phyloP scores from a whole-genome alignment of 2,797 vertebrate species.

The Pantherophis alleghaniensis region DNA sequence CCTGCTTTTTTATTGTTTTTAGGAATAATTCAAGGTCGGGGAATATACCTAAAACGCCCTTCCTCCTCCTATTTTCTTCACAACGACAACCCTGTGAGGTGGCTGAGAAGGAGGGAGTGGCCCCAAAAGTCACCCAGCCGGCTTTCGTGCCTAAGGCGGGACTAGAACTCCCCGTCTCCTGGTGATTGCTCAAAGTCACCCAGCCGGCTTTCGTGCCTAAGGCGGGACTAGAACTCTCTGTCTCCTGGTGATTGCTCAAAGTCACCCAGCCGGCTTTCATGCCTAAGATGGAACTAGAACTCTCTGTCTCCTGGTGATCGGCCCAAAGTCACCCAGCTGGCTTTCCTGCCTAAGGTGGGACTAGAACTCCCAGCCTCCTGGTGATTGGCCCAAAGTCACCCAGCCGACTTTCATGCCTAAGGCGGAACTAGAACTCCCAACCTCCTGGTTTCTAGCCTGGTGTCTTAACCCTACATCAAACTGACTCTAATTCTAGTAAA shows the following conservation, averaged over 20 bases:
- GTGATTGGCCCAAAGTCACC: too few species aligned
- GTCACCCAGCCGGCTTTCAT: accelerated
- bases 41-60: not conserved
- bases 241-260: not conserved
- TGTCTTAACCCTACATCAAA: not conserved
- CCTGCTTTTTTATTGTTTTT: not conserved
- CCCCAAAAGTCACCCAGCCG: too few species aligned
- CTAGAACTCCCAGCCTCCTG: accelerated
- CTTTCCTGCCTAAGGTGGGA: accelerated
- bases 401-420: too few species aligned
- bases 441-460: not conserved
- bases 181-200: too few species aligned
- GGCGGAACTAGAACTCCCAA: too few species aligned
- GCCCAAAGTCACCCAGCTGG: too few species aligned
- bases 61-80: not conserved
- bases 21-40: not conserved
- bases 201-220: too few species aligned
- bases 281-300: not conserved
- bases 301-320: too few species aligned
- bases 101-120: not conserved
- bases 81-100: not conserved
- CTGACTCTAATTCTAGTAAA: not conserved
- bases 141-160: accelerated
- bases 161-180: too few species aligned
- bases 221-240: too few species aligned